Evolutionary conservation across 2,888 invertebrate genomes (phyloP), one percentile per base, ranked within the genome.

Genomic region (Calephelis perditalis): DNA sequence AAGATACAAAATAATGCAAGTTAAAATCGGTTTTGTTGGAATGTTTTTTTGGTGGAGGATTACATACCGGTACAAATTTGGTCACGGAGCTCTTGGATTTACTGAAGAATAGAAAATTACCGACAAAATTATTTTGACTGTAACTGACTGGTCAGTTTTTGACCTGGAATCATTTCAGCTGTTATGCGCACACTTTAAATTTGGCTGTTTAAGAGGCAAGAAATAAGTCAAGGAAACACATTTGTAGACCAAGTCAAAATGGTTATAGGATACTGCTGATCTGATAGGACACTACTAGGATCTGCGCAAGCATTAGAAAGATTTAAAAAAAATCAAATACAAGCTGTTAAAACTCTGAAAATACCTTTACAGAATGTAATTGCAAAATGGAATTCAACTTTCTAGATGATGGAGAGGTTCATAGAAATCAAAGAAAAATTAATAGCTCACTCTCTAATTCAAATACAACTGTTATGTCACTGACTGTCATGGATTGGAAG

Each of bases 361-460:
- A 61, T 64, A 57, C 64, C 62, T 8, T 40, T 64, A 35, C 64
- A 64, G 57, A 44, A 59, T 26, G 61, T 64, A 26, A 35, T 36
- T n/a, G 62, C 65, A 5, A 57, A 62, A 26, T 66, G 65, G 62
- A 64, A 66, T 45, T 64, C 61, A 3, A 64, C 26, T 26, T 26
- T 26, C 26, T 64, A 64, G 36, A 66, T 66, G 66, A 9, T 66
- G 37, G 15, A 62, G 44, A 62, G 64, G 37, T 63, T 66, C 35
- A 4, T 63, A 10, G 58, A 60, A 55, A 15, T 63, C 1, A 60
- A 58, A 62, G 62, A 63, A 60, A 61, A 58, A 59, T 63, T 43
- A 60, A 63, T 54, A 64, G 61, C 37, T 52, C 60, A 9, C 40
- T 64, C 9, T 62, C 57, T n/a, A 64, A 64, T 49, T 59, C 61